Conservation (phyloP, 2,888 invertebrate genomes). For the Trichogramma dendrolimi region DNA sequence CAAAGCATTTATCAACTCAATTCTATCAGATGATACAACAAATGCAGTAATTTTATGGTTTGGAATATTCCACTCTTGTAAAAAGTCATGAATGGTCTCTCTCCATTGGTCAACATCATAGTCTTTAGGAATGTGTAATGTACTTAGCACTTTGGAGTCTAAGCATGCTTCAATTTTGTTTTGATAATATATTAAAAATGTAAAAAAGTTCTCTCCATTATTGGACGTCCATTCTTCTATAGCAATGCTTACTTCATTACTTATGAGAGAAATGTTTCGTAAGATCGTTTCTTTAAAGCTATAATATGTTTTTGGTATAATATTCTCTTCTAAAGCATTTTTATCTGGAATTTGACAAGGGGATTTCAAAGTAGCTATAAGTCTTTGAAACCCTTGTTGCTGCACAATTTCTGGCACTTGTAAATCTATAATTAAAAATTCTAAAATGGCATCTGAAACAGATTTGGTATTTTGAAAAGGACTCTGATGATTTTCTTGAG, state of each 20-base stretch:
- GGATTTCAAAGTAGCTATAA: constrained; percentile 51
- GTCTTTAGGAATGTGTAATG: constrained; percentile 49
- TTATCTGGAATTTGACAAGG: constrained; percentile 54
- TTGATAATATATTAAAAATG: constrained; percentile 52
- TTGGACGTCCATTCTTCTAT: constrained; percentile 53
- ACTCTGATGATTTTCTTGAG: constrained; percentile 43
- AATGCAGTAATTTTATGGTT: constrained; percentile 51
- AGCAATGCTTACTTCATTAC: constrained; percentile 48
- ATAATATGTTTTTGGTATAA: constrained; percentile 53
- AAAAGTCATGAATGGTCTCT: constrained; percentile 44
- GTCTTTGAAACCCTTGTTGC: constrained; percentile 52
- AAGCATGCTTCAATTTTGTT: constrained; percentile 46
- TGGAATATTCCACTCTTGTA: constrained; percentile 51
- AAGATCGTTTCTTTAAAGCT: constrained; percentile 48
- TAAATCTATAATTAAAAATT: constrained; percentile 53
- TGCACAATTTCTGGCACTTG: constrained; percentile 54
- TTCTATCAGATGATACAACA: constrained; percentile 47
- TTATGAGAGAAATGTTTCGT: constrained; percentile 40
- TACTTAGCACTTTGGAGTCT: constrained; percentile 50
- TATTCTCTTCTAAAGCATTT: constrained; percentile 52
- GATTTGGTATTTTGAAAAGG: constrained; percentile 39
- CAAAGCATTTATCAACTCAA: constrained; percentile 45
- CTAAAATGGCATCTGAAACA: constrained; percentile 52
- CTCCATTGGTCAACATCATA: constrained; percentile 51
- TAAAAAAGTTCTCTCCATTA: constrained; percentile 48